Conservation (phyloP, 2,797 vertebrate species). For the Halcyon badia region DNA sequence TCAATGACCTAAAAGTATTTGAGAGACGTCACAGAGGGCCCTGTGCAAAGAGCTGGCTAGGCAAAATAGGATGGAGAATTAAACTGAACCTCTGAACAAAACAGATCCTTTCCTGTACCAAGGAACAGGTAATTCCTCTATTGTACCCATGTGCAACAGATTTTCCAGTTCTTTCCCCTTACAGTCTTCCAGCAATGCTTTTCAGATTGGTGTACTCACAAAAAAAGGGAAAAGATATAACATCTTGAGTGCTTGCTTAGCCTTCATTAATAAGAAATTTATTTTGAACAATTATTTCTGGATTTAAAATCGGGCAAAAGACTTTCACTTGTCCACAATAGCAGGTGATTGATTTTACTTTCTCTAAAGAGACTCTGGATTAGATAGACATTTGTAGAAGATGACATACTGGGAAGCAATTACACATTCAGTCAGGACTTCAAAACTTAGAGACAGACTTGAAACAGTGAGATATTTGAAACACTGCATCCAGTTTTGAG, state of each 20-base stretch:
- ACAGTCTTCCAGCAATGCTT: not conserved
- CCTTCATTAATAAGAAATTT: not conserved
- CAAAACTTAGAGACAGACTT: not conserved
- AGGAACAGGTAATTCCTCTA: not conserved
- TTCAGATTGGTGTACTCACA: not conserved
- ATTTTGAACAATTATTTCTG: not conserved
- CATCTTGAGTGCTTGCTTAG: not conserved
- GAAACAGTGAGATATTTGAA: not conserved
- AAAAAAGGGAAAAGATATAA: not conserved
- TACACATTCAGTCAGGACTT: not conserved
- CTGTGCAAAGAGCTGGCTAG: not conserved
- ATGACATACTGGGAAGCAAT: not conserved
- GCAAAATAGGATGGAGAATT: not conserved
- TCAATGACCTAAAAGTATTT: not conserved
- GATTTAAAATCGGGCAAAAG: not conserved
- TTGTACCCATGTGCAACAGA: not conserved
- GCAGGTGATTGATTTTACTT: not conserved
- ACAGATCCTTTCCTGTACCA: not conserved
- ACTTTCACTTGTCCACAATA: not conserved
- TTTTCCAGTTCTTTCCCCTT: not conserved
- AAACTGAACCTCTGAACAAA: not conserved
- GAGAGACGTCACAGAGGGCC: not conserved
- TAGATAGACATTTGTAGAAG: not conserved
- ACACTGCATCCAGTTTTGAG: not conserved
- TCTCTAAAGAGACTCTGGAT: not conserved